phyloP scores from a whole-genome alignment of 1,140 invertebrate genomes.

The Pararge aegeria region DNA sequence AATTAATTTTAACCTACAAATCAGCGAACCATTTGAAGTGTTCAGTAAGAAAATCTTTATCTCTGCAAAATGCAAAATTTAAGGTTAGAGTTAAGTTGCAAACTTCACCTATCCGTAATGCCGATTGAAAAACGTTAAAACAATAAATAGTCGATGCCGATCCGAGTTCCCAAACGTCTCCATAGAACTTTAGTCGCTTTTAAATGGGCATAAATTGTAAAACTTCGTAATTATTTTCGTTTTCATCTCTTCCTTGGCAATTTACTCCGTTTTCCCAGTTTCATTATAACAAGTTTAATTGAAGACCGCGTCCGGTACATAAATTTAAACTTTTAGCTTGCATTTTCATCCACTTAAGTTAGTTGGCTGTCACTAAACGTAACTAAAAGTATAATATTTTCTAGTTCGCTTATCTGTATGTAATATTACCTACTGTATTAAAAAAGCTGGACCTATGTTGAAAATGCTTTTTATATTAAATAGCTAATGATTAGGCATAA shows the following conservation, averaged over 20 bases:
- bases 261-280: conserved; percentile 69
- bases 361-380: conserved; percentile 56
- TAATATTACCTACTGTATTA: too few species aligned
- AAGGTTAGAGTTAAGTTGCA: background rate
- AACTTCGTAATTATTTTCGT: conserved; percentile 67
- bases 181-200: conserved; percentile 52
- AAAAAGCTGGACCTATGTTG: too few species aligned
- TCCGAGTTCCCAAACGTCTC: conserved; percentile 36
- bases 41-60: background rate
- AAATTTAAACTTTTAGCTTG: conserved; percentile 74
- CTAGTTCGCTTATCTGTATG: conserved; percentile 47
- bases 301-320: conserved; percentile 71
- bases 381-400: conserved; percentile 66
- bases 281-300: conserved; percentile 75
- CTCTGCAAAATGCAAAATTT: background rate
- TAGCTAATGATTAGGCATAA: too few species aligned
- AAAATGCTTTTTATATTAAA: too few species aligned
- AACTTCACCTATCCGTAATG: conserved; percentile 2
- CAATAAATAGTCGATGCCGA: conserved; percentile 5
- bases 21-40: too few species aligned
- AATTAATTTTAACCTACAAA: too few species aligned
- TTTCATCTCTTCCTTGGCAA: conserved; percentile 43
- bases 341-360: conserved; percentile 73
- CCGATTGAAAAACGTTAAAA: background rate
- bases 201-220: conserved; percentile 67